Evolutionary conservation across 2,797 vertebrate genomes (phyloP).

Genomic region (Hemitrygon akajei): DNA sequence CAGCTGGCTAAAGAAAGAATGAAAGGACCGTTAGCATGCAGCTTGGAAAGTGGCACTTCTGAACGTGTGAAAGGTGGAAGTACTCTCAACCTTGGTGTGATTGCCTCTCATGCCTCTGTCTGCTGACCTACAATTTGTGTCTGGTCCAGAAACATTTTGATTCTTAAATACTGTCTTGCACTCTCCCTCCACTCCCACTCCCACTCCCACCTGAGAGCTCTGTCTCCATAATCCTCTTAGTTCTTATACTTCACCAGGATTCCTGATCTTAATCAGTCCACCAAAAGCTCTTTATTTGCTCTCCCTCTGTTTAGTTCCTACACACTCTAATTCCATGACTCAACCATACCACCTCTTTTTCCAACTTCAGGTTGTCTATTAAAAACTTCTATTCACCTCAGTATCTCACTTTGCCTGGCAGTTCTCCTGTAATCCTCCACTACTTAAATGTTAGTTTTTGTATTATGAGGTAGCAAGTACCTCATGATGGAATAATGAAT

Average conservation of each 20-base stretch:
- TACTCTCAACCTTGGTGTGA: background rate
- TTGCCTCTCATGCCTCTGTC: too few relatives aligned
- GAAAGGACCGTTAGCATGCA: background rate
- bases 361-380: background rate
- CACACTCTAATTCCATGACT: background rate
- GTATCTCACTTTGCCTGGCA: background rate
- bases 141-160: background rate
- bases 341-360: background rate
- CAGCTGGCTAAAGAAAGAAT: background rate
- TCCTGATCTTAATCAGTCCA: background rate
- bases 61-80: background rate
- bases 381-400: background rate
- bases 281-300: too few relatives aligned
- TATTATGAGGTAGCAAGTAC: background rate
- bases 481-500: too few relatives aligned
- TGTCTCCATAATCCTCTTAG: too few relatives aligned
- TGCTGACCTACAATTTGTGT: background rate
- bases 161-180: background rate
- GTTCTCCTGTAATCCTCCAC: too few relatives aligned
- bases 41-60: background rate
- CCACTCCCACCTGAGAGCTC: too few relatives aligned
- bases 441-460: background rate
- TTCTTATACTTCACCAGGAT: too few relatives aligned
- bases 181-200: too few relatives aligned
- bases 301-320: too few relatives aligned